Base-by-base conservation (phyloP, 2,888 invertebrate species). In the Dione juno region DNA sequence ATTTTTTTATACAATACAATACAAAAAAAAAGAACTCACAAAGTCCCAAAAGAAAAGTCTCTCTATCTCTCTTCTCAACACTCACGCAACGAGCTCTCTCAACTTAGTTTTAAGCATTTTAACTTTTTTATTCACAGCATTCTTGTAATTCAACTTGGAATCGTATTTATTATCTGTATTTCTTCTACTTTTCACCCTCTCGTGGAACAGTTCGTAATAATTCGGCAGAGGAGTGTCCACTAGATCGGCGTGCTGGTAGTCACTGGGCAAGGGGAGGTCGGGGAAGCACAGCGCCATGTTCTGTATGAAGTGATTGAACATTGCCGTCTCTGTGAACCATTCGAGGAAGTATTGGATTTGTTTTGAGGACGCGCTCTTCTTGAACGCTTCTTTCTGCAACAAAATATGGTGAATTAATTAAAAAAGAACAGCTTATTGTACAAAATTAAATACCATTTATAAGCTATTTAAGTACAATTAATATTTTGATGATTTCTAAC, bases 301-400 rank as follows among this genome's bases (percentile, higher is more conserved):
- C 76, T 95, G 94, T 66, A 96, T 93, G 85, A 96, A 97, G 64
- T 95, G 94, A 74, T 95, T 95, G 85, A 97, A 97, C 96, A 97
- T 97, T 1, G 97, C 96, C 0, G 97, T 97, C 83, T 97, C 97
- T 0, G 96, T 95, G 87, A 98, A 97, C 97, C 97, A 97, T 77
- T 97, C 96, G 0, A 97, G 90, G 85, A 97, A 97, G 78, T 95
- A 95, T 75, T 95, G 95, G 48, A 95, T 94, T 61, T 95, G 95
- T 82, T 95, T 95, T 0, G 96, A 95, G 0, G 93, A 83, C 6
- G 95, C 94, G 74, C 93, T 94, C 77, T 95, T 95, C 43, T 96
- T 93, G 85, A 97, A 97, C 10, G 94, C 86, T 63, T 97, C 96
- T 89, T 95, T 96, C 96, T 97, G 94, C 77, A 70, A 40, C 35